These are phyloP conservation scores for Chauna torquata DNA, from an alignment of 2,113 vertebrate genomes.

Conservation along the genomic window DNA sequence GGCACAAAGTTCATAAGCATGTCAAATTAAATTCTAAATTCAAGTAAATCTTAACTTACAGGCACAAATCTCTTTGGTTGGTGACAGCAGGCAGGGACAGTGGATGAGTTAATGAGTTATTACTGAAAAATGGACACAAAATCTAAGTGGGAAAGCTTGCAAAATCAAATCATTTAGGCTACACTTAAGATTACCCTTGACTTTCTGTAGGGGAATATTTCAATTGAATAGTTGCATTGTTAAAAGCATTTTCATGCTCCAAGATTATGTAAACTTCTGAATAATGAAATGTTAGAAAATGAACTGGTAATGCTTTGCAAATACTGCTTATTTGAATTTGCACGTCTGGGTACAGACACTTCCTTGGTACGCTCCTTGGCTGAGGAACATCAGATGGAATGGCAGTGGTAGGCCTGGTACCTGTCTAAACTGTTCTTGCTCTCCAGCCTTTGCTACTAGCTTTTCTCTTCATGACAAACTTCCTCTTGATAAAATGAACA, in stretches of 20 bases:
- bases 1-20: background rate
- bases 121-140: background rate
- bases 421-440: background rate
- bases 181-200: background rate
- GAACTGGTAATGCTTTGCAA: background rate
- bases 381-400: background rate
- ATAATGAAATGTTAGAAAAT: background rate
- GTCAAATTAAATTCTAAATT: background rate
- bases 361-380: background rate
- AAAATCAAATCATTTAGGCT: background rate
- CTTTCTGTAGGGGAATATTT: background rate
- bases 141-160: background rate
- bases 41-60: background rate
- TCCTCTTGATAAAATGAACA: background rate
- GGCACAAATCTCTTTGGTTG: background rate
- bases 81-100: background rate
- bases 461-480: background rate
- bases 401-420: background rate
- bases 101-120: background rate
- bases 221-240: background rate
- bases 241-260: rapidly evolving
- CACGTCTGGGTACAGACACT: background rate
- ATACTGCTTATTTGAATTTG: background rate
- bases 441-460: background rate
- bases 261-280: background rate